Percentiles rank a stretch among this genome's conserved stretches.
phyloP scores from a whole-genome alignment of 2,888 invertebrate genomes.

The Diachrysia chrysitis region DNA sequence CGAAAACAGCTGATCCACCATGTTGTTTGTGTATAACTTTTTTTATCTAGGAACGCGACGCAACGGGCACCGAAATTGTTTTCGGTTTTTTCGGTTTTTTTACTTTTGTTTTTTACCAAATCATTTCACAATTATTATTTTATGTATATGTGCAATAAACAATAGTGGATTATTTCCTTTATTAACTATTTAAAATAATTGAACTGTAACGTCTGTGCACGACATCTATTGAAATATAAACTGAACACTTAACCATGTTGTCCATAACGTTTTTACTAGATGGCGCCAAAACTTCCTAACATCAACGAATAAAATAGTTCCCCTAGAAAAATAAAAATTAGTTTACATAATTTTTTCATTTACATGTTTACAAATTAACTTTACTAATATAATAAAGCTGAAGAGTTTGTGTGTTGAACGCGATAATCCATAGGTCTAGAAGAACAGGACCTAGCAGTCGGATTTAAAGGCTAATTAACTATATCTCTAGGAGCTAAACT shows the following conservation, averaged over 20 bases:
- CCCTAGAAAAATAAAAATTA: too few species aligned
- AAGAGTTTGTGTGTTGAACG: too few species aligned
- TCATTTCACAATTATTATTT: not conserved
- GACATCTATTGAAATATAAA: slow-evolving; percentile 25
- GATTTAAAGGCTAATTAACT: too few species aligned
- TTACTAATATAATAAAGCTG: too few species aligned
- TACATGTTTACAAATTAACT: too few species aligned
- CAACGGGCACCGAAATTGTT: slow-evolving; percentile 17
- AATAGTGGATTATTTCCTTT: not conserved
- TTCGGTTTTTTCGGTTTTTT: slow-evolving; percentile 48
- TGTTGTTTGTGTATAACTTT: slow-evolving; percentile 89
- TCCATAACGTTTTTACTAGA: not conserved
- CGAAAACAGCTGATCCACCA: slow-evolving; percentile 91
- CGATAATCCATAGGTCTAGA: too few species aligned
- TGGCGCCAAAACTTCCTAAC: not conserved
- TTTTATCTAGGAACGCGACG: slow-evolving; percentile 59
- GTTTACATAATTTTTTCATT: too few species aligned
- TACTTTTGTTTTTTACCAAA: slow-evolving; percentile 5
- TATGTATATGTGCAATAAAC: not conserved
- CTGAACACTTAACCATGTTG: not conserved
- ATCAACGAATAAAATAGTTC: not conserved
- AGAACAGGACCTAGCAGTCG: too few species aligned
- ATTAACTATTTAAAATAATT: not conserved
- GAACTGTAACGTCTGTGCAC: rapidly evolving
- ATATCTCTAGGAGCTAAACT: too few species aligned